Evolutionary conservation across 2,113 vertebrate genomes (phyloP), one percentile per base, ranked within the genome.

Genomic region (Notarius lentiginosus): DNA sequence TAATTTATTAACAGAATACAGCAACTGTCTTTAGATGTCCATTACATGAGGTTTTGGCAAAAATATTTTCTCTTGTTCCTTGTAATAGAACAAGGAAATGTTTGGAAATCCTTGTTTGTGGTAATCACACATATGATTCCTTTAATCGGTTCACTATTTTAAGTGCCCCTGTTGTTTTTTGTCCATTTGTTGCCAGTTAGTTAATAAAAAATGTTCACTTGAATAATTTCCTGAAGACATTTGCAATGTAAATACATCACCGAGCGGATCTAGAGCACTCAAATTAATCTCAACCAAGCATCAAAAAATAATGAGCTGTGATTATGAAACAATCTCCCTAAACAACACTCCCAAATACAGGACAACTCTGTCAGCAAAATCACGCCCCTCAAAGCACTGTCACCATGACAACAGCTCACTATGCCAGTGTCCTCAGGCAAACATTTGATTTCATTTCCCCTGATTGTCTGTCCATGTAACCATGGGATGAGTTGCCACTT

Each of bases 401-500:
- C 83, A 90, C 82, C 83, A 80, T 87, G 87, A 85, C 82, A 83
- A 86, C 85, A 51, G 79, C 70, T 70, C 51, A 79, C 82, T 60
- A 84, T 82, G 88, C 82, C 82, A 61, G 81, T 88, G 75, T 84
- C 75, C 89, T 51, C 58, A 41, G 68, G 87, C 83, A 82, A 88
- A 77, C 88, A 79, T 90, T 88, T 80, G 79, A 83, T 89, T 88
- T 87, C 63, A 87, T 87, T 90, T 83, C 63, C 61, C 22, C 84
- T 84, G 81, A 88, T 84, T 87, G 58, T 55, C 24, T 79, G 87
- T 84, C 58, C 55, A 85, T 89, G 86, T 70, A 88, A 84, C 84
- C 70, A 18, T 80, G 51, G 84, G 34, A 83, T 83, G 60, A 88
- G 76, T 75, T 89, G 79, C 80, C 84, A 84, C 86, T 89, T 87